These are phyloP conservation scores for Phrynosoma blainvillii DNA, from an alignment of 2,113 vertebrate species.

Conservation along the genomic window DNA sequence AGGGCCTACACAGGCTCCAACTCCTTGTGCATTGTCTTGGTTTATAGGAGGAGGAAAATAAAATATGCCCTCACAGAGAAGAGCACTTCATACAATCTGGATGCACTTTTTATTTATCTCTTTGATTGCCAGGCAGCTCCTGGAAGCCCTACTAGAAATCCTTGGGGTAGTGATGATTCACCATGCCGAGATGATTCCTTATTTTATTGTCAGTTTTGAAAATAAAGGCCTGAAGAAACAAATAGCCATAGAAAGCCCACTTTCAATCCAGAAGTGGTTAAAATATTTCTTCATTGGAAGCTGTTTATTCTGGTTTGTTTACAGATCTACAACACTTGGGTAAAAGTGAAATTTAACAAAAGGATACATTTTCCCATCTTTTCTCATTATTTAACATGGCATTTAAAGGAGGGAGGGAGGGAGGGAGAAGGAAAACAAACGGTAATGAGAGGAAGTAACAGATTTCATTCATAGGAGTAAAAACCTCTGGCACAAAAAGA, in stretches of 20 bases:
- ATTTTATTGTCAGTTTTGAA: constrained; percentile 16
- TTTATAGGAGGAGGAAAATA: constrained; percentile 43
- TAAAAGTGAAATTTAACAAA: constrained; percentile 74
- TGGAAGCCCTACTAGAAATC: constrained; percentile 29
- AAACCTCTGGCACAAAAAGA: constrained; percentile 72
- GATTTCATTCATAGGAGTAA: constrained; percentile 67
- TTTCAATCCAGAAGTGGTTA: constrained; percentile 68
- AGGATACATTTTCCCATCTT: constrained; percentile 55
- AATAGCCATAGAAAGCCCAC: constrained; percentile 55
- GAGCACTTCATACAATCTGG: constrained; percentile 33
- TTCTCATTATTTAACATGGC: constrained; percentile 64
- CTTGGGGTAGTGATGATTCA: constrained; percentile 9
- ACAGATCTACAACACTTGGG: constrained; percentile 75
- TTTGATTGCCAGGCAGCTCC: constrained; percentile 26
- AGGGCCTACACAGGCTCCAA: constrained; percentile 48
- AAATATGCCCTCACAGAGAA: not conserved
- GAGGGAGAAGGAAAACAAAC: constrained; percentile 46
- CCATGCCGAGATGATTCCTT: not conserved
- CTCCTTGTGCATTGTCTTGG: constrained; percentile 55
- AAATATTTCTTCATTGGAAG: constrained; percentile 74
- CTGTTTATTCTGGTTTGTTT: constrained; percentile 78
- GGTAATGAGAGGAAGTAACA: constrained; percentile 57
- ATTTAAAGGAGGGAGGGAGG: constrained; percentile 21
- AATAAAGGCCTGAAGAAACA: constrained; percentile 19
- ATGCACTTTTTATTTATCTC: constrained; percentile 21